These are phyloP conservation scores for Petrocephalus zakoni DNA, from an alignment of 2,113 vertebrate species.

Conservation along the genomic window DNA sequence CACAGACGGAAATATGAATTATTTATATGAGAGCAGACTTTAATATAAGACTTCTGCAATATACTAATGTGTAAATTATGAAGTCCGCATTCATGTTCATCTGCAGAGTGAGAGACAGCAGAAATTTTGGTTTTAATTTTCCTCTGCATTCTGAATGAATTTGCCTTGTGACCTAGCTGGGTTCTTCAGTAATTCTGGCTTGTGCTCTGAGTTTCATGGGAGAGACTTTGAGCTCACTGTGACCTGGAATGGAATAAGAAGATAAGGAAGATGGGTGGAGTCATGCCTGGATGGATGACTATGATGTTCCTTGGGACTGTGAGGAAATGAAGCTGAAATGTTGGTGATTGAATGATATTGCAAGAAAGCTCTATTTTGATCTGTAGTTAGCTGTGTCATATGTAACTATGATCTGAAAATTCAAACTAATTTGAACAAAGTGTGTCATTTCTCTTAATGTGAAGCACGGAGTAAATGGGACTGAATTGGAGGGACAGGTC, in stretches of 20 bases:
- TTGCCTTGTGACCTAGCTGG: neutral
- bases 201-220: neutral
- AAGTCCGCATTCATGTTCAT: constrained; percentile 4
- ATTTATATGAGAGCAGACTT: constrained; percentile 26
- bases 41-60: constrained; percentile 18
- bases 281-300: neutral
- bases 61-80: constrained; percentile 11
- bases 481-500: no score
- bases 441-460: neutral
- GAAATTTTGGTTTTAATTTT: constrained; percentile 14
- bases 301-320: neutral
- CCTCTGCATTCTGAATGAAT: neutral
- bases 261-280: neutral
- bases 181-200: no score
- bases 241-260: neutral
- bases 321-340: neutral
- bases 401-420: neutral
- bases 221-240: neutral
- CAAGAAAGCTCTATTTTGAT: neutral
- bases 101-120: constrained; percentile 11
- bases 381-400: neutral
- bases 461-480: neutral
- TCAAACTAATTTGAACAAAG: neutral
- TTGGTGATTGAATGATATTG: neutral
- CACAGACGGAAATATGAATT: constrained; percentile 25